Base-by-base conservation (phyloP, 2,113 vertebrate species). In the Phalacrocorax brasilianus region DNA sequence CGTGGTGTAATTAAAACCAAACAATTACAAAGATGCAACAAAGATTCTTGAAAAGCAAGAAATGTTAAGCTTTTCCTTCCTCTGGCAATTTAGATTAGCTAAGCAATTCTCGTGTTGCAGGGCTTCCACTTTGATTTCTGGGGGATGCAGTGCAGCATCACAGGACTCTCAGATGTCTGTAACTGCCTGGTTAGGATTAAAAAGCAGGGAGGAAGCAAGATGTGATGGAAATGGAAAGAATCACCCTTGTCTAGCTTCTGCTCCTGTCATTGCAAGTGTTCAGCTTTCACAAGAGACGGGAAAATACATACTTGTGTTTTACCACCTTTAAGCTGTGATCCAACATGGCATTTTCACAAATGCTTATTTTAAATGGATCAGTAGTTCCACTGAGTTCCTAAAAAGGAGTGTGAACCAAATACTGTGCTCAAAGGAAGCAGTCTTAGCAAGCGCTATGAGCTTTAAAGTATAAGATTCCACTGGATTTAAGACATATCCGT, bases 21-120 rank as follows among this genome's bases (percentile, higher is more conserved):
- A 77, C 90, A 88, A 61, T 78, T 77, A 88, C 56, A 91, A 91
- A 97, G 93, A 92, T 23, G 20, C 14, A 89, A 81, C 42, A 87
- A 92, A 81, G 38, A 73, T 53, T 40, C 70, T 56, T 80, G 62
- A 56, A 76, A 66, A 89, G 27, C 12, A 61, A 73, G 30, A 75
- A 77, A 22, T 5, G 2, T 33, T 58, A 72, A 89, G 17, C 20
- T 94, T 84, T 84, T 93, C 55, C 74, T 91, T 89, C 76, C 58
- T 44, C 67, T 63, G 45, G 52, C 79, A 91, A 67, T 68, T 74
- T 0, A 0, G 40, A 78, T 74, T 61, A 85, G 38, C 38, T 49
- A 77, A 84, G n/a, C 35, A 93, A 67, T 71, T 85, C 45, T 85
- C 19, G 2, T 4, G 0, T 10, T 77, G 61, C 66, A 75, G 40